Evolutionary conservation across 2,113 vertebrate species (phyloP), one percentile per base, ranked within the genome.

Genomic region (Turdus rufiventris): DNA sequence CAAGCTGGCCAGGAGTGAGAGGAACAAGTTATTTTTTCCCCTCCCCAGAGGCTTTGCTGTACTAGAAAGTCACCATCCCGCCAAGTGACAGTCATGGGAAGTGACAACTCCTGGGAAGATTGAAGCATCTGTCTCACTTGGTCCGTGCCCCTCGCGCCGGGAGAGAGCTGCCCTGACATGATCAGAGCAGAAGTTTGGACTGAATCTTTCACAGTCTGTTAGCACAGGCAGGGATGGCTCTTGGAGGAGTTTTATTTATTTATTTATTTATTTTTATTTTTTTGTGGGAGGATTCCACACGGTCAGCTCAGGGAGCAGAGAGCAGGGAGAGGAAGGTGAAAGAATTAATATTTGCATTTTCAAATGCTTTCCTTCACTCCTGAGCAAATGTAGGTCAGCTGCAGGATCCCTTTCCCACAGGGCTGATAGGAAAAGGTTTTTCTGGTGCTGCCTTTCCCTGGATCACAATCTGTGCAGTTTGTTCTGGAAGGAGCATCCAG

Each of bases 151-250:
- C 87, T 92, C 29, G 10, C 10, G 7, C 88, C 28, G 23, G 78
- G 25, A 88, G 67, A 91, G 24, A 75, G 88, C 72, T 57, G 76
- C 23, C 45, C 1, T 96, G 96, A 98, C 68, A 50, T 94, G 96
- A 98, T 97, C 60, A 3, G 56, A 97, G 61, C 61, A 93, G 97
- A 98, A 97, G 91, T 88, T 91, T 97, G 97, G 74, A 95, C 96
- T 97, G 95, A 96, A 97, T 97, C 94, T 98, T 97, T 98, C 97
- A 97, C 75, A 96, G 96, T 33, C 34, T 80, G 94, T 98, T 97
- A 97, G 90, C 83, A 82, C 34, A 86, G 91, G 48, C 88, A 66
- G 91, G 60, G 67, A 91, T 31, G 91, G 78, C 60, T 36, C 8
- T 29, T 79, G 76, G 11, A 94, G 78, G 48, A 42, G 47, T 18